A percentile compares a stretch with the other conserved stretches of the same genome.
phyloP scores from a whole-genome alignment of 2,888 invertebrate species.

The Nomada ferruginata region DNA sequence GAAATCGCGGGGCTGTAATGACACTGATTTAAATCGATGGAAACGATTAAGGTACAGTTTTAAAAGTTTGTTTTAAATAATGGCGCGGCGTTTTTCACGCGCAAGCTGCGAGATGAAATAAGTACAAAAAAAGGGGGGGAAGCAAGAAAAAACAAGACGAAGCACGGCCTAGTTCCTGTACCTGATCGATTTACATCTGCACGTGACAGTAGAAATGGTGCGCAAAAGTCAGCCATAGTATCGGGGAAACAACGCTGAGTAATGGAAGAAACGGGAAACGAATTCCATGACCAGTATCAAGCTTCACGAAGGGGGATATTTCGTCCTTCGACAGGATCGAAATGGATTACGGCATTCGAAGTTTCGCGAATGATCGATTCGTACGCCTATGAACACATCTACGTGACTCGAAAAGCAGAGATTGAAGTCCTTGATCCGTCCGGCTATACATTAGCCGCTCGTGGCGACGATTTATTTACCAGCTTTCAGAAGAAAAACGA shows the following conservation, averaged over 20 bases:
- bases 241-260: slow-evolving; percentile 63
- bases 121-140: neutral
- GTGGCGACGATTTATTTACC: slow-evolving; percentile 29
- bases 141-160: neutral
- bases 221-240: slow-evolving; percentile 56
- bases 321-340: slow-evolving; percentile 67
- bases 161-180: slow-evolving; percentile 53
- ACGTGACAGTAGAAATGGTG: slow-evolving; percentile 58
- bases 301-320: slow-evolving; percentile 58
- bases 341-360: slow-evolving; percentile 66
- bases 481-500: neutral
- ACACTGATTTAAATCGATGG: slow-evolving; percentile 17
- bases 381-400: slow-evolving; percentile 30
- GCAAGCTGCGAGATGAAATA: slow-evolving; percentile 13
- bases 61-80: slow-evolving; percentile 37
- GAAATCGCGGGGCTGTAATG: slow-evolving; percentile 22
- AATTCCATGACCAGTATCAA: slow-evolving; percentile 65
- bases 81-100: slow-evolving; percentile 39
- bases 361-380: slow-evolving; percentile 71
- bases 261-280: slow-evolving; percentile 67
- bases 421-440: slow-evolving; percentile 43
- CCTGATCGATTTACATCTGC: slow-evolving; percentile 62
- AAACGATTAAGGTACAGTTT: slow-evolving; percentile 19
- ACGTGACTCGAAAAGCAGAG: slow-evolving; percentile 39
- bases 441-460: slow-evolving; percentile 17